Evolutionary conservation across 2,797 vertebrate species (phyloP).

Genomic region (Fratercula arctica): DNA sequence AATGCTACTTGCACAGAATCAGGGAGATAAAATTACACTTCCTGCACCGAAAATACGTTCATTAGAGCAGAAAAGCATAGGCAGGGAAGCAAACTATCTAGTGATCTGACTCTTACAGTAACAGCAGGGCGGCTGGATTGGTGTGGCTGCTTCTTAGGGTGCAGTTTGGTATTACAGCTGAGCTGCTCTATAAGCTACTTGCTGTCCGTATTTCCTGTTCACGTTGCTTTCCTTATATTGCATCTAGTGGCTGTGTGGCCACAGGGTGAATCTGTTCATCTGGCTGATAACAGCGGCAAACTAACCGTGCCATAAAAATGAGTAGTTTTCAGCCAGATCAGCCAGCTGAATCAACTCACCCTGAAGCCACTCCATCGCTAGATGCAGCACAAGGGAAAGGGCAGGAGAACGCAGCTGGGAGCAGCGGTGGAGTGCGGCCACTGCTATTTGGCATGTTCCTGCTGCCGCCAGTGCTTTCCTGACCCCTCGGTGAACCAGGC

Average conservation of each 20-base stretch:
- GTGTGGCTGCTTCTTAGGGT: not conserved
- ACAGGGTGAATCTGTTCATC: not conserved
- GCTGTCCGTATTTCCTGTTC: not conserved
- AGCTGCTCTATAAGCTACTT: not conserved
- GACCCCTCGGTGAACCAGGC: not conserved
- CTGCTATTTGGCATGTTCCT: not conserved
- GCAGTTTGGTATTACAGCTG: not conserved
- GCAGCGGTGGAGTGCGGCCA: not conserved
- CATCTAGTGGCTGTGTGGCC: not conserved
- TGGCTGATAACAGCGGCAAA: not conserved
- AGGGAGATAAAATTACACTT: slow-evolving; percentile 22
- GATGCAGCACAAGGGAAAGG: not conserved
- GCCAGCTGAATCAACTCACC: not conserved
- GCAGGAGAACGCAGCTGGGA: not conserved
- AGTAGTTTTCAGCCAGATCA: not conserved
- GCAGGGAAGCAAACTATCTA: not conserved
- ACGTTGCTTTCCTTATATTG: not conserved
- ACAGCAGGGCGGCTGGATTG: not conserved
- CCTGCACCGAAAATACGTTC: not conserved
- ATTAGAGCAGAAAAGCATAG: not conserved
- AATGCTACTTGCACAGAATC: not conserved
- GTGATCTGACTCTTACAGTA: not conserved
- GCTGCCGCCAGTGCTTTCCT: not conserved
- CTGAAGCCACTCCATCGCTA: not conserved
- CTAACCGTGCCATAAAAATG: not conserved